Evolutionary conservation across 2,113 vertebrate species (phyloP).

Genomic region (Leiothrix lutea): DNA sequence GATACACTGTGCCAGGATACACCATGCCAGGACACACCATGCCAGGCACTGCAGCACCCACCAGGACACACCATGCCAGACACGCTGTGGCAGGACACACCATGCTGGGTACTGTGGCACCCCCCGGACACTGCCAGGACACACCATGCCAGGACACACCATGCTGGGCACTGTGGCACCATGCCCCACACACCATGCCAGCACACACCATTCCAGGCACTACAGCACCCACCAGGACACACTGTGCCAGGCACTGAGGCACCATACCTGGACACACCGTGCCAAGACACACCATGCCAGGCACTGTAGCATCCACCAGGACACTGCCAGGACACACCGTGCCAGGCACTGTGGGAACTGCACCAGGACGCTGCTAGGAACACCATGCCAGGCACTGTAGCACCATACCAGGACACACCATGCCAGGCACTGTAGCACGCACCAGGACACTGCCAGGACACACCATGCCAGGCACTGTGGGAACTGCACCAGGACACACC

Average conservation of each 20-base stretch:
- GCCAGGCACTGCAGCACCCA: too few species aligned
- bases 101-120: too few species aligned
- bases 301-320: too few species aligned
- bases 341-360: background rate
- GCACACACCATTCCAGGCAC: background rate
- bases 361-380: too few species aligned
- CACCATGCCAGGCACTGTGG: background rate
- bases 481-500: too few species aligned
- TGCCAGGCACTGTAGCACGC: background rate
- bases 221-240: accelerated
- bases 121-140: background rate
- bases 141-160: background rate
- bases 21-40: background rate
- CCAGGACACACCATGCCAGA: background rate
- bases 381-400: background rate
- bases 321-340: background rate
- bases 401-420: background rate
- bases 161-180: too few species aligned
- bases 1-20: background rate
- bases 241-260: background rate
- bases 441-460: background rate
- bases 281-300: accelerated
- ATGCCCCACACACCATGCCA: accelerated
- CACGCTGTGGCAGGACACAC: background rate
- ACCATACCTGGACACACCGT: too few species aligned